Percentiles rank a stretch among this genome's conserved stretches.
phyloP scores from a whole-genome alignment of 2,888 invertebrate genomes.

The Endomychus coccineus region DNA sequence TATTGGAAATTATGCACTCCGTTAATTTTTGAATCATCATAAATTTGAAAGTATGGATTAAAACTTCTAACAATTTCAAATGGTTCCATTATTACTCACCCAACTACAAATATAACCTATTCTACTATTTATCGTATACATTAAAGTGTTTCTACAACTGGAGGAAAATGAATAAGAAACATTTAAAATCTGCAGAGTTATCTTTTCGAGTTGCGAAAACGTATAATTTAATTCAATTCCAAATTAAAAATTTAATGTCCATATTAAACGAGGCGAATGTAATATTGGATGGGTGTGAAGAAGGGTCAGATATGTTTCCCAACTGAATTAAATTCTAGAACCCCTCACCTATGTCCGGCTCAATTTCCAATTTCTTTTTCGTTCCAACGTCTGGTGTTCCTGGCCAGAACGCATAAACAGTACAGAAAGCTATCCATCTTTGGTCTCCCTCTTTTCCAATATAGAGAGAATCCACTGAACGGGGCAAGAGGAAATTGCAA shows the following conservation, averaged over 20 bases:
- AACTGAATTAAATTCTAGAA: conserved; percentile 35
- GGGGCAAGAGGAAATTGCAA: conserved; percentile 32
- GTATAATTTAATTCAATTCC: neutral
- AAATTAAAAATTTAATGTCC: conserved; percentile 22
- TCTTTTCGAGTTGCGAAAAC: too few species aligned
- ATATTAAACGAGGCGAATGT: conserved; percentile 22
- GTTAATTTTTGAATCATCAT: too few species aligned
- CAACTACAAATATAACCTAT: too few species aligned
- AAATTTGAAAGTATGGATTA: too few species aligned
- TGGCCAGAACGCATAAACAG: conserved; percentile 37
- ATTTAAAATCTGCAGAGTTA: too few species aligned
- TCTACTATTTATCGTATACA: too few species aligned
- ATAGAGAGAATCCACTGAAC: conserved; percentile 23
- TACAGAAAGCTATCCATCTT: conserved; percentile 40
- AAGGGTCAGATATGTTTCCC: conserved; percentile 30
- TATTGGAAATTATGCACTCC: too few species aligned
- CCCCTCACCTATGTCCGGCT: conserved; percentile 33
- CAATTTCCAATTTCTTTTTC: conserved; percentile 35
- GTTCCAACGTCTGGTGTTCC: conserved; percentile 30
- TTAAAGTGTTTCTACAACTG: too few species aligned
- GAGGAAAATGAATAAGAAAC: too few species aligned
- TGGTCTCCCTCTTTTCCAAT: conserved; percentile 36
- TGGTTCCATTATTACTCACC: too few species aligned
- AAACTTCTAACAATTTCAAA: too few species aligned
- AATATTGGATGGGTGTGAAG: conserved; percentile 20